Conservation (phyloP, 2,113 vertebrate species). For the Dolichotis patagonum region DNA sequence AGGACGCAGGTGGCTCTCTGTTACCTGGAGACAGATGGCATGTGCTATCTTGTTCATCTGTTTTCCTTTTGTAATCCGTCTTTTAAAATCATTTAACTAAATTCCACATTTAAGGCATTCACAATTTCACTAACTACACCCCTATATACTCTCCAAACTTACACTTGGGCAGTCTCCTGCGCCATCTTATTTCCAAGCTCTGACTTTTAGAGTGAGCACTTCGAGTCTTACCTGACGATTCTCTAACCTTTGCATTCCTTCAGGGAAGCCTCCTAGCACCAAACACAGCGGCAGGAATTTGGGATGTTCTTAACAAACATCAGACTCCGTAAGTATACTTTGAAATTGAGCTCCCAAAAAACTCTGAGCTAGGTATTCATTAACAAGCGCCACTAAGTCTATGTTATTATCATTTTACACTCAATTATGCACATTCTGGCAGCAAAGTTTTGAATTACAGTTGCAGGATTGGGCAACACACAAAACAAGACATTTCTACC, state of each 20-base stretch:
- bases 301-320: not conserved
- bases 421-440: not conserved
- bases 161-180: not conserved
- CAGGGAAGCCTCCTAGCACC: not conserved
- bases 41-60: not conserved
- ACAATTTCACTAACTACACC: not conserved
- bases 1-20: not conserved
- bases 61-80: not conserved
- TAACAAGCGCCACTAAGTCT: not conserved
- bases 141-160: not conserved
- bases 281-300: not conserved
- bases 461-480: not conserved
- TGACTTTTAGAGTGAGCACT: not conserved
- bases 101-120: not conserved
- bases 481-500: not conserved
- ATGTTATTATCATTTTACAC: not conserved
- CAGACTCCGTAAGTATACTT: not conserved
- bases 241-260: not conserved
- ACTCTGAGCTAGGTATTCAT: not conserved
- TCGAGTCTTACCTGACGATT: not conserved
- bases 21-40: not conserved
- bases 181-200: not conserved
- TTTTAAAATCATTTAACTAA: slow-evolving; percentile 11
- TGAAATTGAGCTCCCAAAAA: not conserved
- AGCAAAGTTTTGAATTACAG: slow-evolving; percentile 15